Base-by-base conservation (phyloP, 2,888 invertebrate genomes). In the Monoplex corrugatus region DNA sequence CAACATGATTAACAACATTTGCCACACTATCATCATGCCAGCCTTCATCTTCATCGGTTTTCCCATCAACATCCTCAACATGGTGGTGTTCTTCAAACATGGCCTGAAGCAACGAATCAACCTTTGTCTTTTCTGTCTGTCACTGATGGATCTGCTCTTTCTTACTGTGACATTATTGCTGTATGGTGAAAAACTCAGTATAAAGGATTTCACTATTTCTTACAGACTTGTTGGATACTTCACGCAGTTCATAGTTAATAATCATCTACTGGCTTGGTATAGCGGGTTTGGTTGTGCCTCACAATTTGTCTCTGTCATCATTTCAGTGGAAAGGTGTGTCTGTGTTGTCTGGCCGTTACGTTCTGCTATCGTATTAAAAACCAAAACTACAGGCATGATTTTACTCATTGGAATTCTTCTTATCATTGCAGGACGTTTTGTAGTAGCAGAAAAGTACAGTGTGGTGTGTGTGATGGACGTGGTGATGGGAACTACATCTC, bases 341-440 rank as follows among this genome's bases (percentile, higher is more conserved):
- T 86, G 86, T 23, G 72, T 86, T n/a, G n/a, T 86, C 16, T 86
- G 68, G 68, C 86, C 86, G 43, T 28, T 86, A 19, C n/a, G 32
- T 16, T 68, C 72, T 13, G 32, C 28, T 23, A 43, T 43, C 16
- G 0, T 86, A 35, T 32, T 86, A 72, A 86, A 68, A 40, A 86
- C 86, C 28, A 68, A 28, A 32, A 86, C 86, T 19, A 72, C 28
- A 8, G 68, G 43, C 6, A 5, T 68, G 35, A 32, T 86, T 23
- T 28, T 86, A 13, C 38, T 57, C n/a, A 44, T n/a, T 2, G 86
- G 86, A n/a, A 28, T 68, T n/a, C 28, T 86, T 6, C 16, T 86
- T 5, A 43, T 86, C 43, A 63, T 57, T 13, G 72, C n/a, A 44
- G 38, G 57, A 10, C 28, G 44, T 13, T 44, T 44, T 10, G 82